phyloP scores from a whole-genome alignment of 2,888 invertebrate genomes.

The Harpalus rubripes region DNA sequence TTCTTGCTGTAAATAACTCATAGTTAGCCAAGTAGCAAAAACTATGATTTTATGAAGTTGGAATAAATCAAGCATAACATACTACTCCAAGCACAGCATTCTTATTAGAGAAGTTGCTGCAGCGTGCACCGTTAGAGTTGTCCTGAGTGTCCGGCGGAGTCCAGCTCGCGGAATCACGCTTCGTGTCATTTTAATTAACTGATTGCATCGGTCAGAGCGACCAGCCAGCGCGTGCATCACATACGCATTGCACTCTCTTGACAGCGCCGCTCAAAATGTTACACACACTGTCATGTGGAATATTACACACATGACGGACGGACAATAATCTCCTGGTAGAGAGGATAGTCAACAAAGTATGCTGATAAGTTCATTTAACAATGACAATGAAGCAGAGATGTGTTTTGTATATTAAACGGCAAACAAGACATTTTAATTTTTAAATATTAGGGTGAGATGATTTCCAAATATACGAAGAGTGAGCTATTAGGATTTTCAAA shows the following conservation, averaged over 20 bases:
- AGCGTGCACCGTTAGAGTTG: constrained; percentile 33
- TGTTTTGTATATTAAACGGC: no score
- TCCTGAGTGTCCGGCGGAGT: neutral
- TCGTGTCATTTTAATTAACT: constrained; percentile 63
- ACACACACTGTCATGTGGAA: neutral
- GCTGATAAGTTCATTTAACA: neutral
- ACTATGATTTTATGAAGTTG: neutral
- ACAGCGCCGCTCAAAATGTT: constrained; percentile 45
- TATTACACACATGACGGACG: neutral
- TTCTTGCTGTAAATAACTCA: neutral
- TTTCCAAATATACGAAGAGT: no score
- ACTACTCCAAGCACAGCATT: neutral
- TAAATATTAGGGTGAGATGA: no score
- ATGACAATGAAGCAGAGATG: no score
- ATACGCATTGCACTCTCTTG: constrained; percentile 28
- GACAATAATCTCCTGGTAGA: no score
- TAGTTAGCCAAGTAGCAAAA: neutral
- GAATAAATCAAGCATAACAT: constrained; percentile 28
- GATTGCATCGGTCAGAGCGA: constrained; percentile 49
- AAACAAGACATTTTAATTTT: no score
- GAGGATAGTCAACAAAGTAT: neutral
- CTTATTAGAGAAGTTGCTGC: constrained; percentile 19
- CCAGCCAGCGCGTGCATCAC: constrained; percentile 25
- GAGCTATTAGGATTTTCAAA: no score
- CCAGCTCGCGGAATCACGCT: constrained; percentile 58